Base-by-base conservation (phyloP, 2,113 vertebrate genomes). In the Pitta sordida region DNA sequence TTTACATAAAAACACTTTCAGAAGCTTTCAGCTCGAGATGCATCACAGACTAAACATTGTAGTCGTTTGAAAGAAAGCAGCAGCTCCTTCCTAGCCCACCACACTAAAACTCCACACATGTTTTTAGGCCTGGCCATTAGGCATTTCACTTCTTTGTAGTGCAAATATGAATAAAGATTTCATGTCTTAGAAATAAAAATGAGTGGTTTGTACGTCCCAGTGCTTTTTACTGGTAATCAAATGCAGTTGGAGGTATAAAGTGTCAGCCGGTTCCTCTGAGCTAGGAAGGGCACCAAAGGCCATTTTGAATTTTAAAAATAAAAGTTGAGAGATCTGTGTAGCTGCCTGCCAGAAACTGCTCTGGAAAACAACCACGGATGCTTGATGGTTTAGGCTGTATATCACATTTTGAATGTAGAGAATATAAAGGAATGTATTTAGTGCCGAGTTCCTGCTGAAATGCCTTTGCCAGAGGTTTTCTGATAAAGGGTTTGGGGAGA, bases 21-120 rank as follows among this genome's bases (percentile, higher is more conserved):
- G 83, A 60, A 43, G 83, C 27, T 74, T 49, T 63, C 26, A 37
- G 13, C 36, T 88, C 18, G 3, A 55, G 53, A 17, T 80, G n/a
- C 46, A 39, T 68, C 34, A n/a, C 3, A 64, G 58, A 37, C 59
- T 67, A 44, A 65, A 74, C 36, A 13, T 37, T 3, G 1, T 11
- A 85, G 52, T n/a, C 21, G 22, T 58, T 44, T 79, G 32, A 49
- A 75, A 75, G 34, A 41, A 53, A n/a, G 78, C 30, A 8, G 44
- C 36, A 52, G 24, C 51, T 74, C 44, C 34, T 60, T 65, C n/a
- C 30, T 68, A 1, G 0, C 43, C 60, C 15, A 13, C 58, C 46
- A 15, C n/a, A 11, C 63, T 60, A 17, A 77, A 91, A 79, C 4
- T 34, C 36, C 49, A 44, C 48, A 27, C 1, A 1, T 2, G 0